Base-by-base conservation (phyloP, 2,113 vertebrate genomes). In the Ancistrus triradiatus region DNA sequence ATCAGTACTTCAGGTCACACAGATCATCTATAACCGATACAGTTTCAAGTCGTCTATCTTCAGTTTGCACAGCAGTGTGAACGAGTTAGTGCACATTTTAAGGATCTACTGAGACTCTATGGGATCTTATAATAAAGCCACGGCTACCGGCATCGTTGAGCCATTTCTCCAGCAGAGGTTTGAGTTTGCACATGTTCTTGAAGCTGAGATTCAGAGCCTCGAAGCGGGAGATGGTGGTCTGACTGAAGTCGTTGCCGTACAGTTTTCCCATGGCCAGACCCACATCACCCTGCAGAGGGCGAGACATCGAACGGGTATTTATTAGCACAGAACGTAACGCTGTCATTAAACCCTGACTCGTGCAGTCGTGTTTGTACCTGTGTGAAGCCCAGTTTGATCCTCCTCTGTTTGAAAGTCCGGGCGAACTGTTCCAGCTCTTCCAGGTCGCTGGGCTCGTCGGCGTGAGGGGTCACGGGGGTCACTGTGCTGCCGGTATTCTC, bases 161-260 rank as follows among this genome's bases (percentile, higher is more conserved):
- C 93, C 93, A 95, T 77, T 94, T 95, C 82, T 95, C 92, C 76
- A 95, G 81, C 72, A 95, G 89, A 9, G 93, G 93, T 78, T 95
- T 95, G 59, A 95, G 90, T 77, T 95, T 95, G 86, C 93, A 95
- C 93, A 95, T 95, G 83, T 95, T 95, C 85, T 95, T 95, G 79
- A 95, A 95, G 87, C 93, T 95, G 78, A 95, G 82, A 72, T 95
- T 95, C 68, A 95, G 92, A 15, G 93, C 93, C 77, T 95, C 93
- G 1, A 95, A 95, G 81, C 93, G 93, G 21, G 93, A 95, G 81
- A 95, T 95, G 68, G 93, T 95, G 24, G 93, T 95, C 80, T 95
- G 93, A 78, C 92, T 95, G 84, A 95, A 95, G 80, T 95, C 93
- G 3, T 95, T 95, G 33, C 93, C 93, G 1, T 95, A 95, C 52